A percentile compares a stretch with the other conserved stretches of the same genome.
phyloP scores from a whole-genome alignment of 2,888 invertebrate species.

The Hypomecis punctinalis region DNA sequence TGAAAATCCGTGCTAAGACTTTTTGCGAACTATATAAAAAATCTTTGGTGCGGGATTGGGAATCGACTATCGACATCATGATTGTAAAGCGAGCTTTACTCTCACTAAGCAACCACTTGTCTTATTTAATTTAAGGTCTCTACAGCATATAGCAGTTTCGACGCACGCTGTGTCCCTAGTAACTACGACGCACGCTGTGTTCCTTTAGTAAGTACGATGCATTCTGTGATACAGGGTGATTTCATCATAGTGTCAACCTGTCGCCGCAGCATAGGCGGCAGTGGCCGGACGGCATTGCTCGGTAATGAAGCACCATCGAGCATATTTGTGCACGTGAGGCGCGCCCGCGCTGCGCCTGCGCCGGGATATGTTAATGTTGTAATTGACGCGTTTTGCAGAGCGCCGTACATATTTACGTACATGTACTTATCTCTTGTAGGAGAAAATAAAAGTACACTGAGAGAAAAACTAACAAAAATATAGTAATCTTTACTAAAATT shows the following conservation, averaged over 20 bases:
- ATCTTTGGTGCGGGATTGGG: too few species aligned
- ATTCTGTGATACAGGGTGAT: slow-evolving; percentile 6
- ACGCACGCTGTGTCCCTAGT: not conserved
- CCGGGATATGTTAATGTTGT: slow-evolving; percentile 35
- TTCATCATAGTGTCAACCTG: slow-evolving; percentile 41
- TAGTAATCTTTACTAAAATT: too few species aligned
- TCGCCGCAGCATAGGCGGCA: not conserved
- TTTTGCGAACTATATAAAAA: too few species aligned
- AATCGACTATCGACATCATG: too few species aligned
- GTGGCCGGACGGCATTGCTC: slow-evolving; percentile 36
- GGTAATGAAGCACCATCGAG: slow-evolving; percentile 37
- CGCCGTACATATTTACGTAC: slow-evolving; percentile 28
- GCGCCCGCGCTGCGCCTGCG: slow-evolving; percentile 8
- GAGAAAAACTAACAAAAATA: too few species aligned
- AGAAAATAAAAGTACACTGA: not conserved
- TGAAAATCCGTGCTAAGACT: too few species aligned
- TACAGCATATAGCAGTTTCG: too few species aligned
- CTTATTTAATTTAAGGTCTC: too few species aligned
- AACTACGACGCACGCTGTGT: not conserved
- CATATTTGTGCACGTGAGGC: slow-evolving; percentile 34
- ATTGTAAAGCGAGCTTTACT: too few species aligned
- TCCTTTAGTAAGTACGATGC: not conserved
- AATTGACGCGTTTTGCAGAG: slow-evolving; percentile 37
- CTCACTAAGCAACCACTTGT: too few species aligned
- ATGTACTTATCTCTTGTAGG: slow-evolving; percentile 1